Evolutionary conservation across 1,140 invertebrate genomes (phyloP).

Genomic region (Marisa cornuarietis): DNA sequence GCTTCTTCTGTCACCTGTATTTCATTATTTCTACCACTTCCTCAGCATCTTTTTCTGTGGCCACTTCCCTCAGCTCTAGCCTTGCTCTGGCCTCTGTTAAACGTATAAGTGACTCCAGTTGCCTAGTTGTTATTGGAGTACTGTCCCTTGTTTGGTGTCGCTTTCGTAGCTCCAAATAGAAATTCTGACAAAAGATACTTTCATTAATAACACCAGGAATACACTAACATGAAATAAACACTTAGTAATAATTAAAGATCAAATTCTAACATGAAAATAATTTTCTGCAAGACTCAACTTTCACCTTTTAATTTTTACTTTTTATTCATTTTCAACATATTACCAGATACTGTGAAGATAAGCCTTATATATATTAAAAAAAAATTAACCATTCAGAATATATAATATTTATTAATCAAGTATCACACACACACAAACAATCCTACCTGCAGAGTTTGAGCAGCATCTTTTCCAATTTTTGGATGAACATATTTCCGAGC

Average conservation of each 20-base stretch:
- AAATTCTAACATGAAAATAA: no score
- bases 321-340: no score
- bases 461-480: constrained; percentile 77
- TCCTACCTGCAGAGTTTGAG: constrained; percentile 71
- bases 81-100: constrained; percentile 89
- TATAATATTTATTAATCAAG: no score
- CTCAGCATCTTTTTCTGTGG: constrained; percentile 80
- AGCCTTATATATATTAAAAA: no score
- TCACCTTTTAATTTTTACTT: no score
- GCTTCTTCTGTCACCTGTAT: constrained; percentile 64
- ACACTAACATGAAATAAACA: background rate
- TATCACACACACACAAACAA: no score
- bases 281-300: no score
- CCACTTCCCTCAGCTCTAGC: constrained; percentile 82
- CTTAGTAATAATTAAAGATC: no score
- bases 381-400: no score
- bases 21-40: constrained; percentile 89
- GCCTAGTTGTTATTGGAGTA: constrained; percentile 81
- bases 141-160: constrained; percentile 73
- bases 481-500: constrained; percentile 89
- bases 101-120: constrained; percentile 88
- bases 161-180: constrained; percentile 83
- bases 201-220: background rate
- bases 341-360: no score
- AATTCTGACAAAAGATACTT: constrained; percentile 68